Conservation (phyloP, 2,888 invertebrate species). For the Thereva unica region DNA sequence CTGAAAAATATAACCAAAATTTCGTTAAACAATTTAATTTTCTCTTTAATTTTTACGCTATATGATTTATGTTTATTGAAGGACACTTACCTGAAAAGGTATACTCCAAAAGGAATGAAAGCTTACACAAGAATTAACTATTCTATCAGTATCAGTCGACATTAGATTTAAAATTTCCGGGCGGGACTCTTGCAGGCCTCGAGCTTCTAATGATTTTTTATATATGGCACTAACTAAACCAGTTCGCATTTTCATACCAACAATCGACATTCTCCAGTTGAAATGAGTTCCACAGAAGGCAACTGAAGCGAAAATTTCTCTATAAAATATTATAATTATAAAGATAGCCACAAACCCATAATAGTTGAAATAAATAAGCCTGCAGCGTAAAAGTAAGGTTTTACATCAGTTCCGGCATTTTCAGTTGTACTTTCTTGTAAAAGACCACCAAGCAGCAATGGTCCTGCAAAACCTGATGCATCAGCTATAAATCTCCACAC, state of each 20-base stretch:
- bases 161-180: slow-evolving; percentile 96
- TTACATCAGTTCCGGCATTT: slow-evolving; percentile 67
- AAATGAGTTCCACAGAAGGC: slow-evolving; percentile 87
- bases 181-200: slow-evolving; percentile 59
- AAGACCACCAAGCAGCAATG: slow-evolving; percentile 81
- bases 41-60: background rate
- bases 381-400: slow-evolving; percentile 67
- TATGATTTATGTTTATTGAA: background rate
- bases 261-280: slow-evolving; percentile 81
- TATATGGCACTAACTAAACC: slow-evolving; percentile 84
- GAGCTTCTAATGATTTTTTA: slow-evolving; percentile 61
- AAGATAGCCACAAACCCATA: slow-evolving; percentile 63
- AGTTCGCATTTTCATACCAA: slow-evolving; percentile 85
- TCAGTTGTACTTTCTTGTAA: slow-evolving; percentile 69
- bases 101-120: slow-evolving; percentile 98
- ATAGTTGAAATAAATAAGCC: slow-evolving; percentile 69
- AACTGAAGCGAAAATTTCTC: slow-evolving; percentile 58
- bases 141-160: slow-evolving; percentile 94
- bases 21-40: background rate
- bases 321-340: background rate
- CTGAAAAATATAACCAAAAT: slow-evolving; percentile 58
- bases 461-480: slow-evolving; percentile 83
- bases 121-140: slow-evolving; percentile 93
- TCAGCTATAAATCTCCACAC: slow-evolving; percentile 82
- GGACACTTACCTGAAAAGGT: slow-evolving; percentile 74